Conservation (phyloP, 2,113 vertebrate species). For the Leptocoma aspasia region DNA sequence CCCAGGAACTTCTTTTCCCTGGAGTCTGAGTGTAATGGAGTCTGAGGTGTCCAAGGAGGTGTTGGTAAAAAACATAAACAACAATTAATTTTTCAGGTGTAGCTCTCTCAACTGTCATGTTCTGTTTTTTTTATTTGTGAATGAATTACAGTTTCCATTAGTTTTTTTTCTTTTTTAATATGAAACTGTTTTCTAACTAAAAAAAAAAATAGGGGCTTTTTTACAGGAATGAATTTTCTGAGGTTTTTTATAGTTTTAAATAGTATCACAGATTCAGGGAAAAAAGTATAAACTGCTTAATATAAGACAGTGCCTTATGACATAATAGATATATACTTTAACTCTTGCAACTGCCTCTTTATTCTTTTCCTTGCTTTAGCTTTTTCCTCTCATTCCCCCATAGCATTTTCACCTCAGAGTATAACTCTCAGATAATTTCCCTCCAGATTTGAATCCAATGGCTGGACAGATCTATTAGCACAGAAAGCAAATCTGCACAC, state of each 20-base stretch:
- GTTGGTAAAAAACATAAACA: not conserved
- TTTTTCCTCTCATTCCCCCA: not conserved
- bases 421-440: not conserved
- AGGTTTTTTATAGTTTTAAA: not conserved
- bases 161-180: not conserved
- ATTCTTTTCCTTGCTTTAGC: rapidly evolving
- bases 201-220: too few species aligned
- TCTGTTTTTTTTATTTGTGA: not conserved
- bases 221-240: not conserved
- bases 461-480: not conserved
- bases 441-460: not conserved
- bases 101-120: not conserved
- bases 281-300: not conserved
- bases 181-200: not conserved
- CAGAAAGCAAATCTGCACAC: not conserved
- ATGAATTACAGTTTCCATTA: not conserved
- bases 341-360: not conserved
- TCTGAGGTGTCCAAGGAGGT: not conserved
- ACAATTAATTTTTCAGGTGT: not conserved
- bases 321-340: not conserved
- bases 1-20: not conserved
- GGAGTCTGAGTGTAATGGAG: not conserved
- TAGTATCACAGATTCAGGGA: not conserved
- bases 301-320: not conserved
- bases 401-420: not conserved